Evolutionary conservation across 2,113 vertebrate genomes (phyloP).

Genomic region (Noctilio leporinus): DNA sequence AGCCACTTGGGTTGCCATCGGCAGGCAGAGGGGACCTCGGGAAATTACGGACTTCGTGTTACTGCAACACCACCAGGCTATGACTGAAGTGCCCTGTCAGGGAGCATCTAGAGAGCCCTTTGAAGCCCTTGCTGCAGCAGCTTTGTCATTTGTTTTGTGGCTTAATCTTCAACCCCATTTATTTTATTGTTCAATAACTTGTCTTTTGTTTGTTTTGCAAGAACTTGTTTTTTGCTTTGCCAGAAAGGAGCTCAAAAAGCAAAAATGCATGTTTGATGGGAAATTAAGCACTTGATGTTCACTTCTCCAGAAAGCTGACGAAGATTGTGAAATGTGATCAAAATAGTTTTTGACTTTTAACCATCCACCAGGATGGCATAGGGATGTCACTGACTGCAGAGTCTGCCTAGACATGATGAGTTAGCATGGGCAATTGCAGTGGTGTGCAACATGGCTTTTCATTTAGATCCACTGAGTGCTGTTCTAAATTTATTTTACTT

Average conservation of each 20-base stretch:
- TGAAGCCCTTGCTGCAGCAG: not conserved
- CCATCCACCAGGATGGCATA: not conserved
- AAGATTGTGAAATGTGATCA: not conserved
- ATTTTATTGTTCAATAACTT: not conserved
- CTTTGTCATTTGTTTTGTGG: not conserved
- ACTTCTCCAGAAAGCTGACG: not conserved
- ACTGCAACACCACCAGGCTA: not conserved
- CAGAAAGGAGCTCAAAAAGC: not conserved
- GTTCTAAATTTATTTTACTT: not conserved
- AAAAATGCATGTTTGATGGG: not conserved
- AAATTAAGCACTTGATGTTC: not conserved
- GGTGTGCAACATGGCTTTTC: not conserved
- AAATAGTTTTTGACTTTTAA: not conserved
- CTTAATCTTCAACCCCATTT: not conserved
- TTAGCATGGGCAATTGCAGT: not conserved
- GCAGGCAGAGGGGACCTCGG: not conserved
- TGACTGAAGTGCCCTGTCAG: rapidly evolving
- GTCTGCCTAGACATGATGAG: not conserved
- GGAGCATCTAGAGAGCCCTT: not conserved
- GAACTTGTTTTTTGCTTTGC: not conserved
- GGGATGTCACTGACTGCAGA: not conserved
- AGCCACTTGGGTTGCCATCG: no score
- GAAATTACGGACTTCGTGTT: not conserved
- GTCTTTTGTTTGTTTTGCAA: not conserved
- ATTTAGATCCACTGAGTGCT: not conserved